A percentile compares a stretch with the other conserved stretches of the same genome.
These are phyloP conservation scores for Schizopygopsis malacanthus DNA, from an alignment of 2,797 vertebrate species.

Conservation along the genomic window DNA sequence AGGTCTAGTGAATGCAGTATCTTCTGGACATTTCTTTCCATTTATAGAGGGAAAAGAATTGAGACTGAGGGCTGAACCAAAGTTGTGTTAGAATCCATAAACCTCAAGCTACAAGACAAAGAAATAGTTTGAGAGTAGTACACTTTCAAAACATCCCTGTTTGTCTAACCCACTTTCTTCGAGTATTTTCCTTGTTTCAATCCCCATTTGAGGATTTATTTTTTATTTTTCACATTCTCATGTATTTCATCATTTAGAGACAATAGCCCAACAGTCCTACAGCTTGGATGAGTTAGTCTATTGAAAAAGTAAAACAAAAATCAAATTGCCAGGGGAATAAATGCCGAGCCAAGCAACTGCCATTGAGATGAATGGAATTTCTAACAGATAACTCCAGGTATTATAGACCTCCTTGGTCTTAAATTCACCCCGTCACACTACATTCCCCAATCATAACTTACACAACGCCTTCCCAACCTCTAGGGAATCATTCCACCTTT, in stretches of 20 bases:
- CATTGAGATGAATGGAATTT: constrained; percentile 25
- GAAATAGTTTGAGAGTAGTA: not conserved
- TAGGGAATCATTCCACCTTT: constrained; percentile 24
- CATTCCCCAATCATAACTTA: constrained; percentile 22
- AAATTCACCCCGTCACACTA: constrained; percentile 11
- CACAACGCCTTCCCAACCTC: constrained; percentile 9
- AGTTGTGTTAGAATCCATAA: not conserved
- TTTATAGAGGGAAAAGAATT: not conserved
- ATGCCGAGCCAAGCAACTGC: constrained; percentile 23
- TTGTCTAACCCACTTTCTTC: constrained; percentile 23
- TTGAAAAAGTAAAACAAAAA: constrained; percentile 35
- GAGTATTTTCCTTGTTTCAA: constrained; percentile 4
- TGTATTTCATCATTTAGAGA: constrained; percentile 24
- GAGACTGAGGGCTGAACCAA: not conserved
- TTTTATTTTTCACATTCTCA: not conserved
- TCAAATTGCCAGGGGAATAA: constrained; percentile 40
- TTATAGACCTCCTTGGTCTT: constrained; percentile 34
- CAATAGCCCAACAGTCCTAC: not conserved
- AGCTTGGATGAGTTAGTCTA: not conserved
- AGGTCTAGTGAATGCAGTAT: not conserved
- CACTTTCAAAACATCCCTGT: not conserved
- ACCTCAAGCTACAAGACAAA: not conserved
- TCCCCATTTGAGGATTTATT: not conserved
- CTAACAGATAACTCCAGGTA: constrained; percentile 25
- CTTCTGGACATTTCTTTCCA: not conserved